Percentiles rank a stretch among this genome's conserved stretches.
These are phyloP conservation scores for Caenorhabditis plicata DNA, from an alignment of 2,888 invertebrate species.

Conservation along the genomic window DNA sequence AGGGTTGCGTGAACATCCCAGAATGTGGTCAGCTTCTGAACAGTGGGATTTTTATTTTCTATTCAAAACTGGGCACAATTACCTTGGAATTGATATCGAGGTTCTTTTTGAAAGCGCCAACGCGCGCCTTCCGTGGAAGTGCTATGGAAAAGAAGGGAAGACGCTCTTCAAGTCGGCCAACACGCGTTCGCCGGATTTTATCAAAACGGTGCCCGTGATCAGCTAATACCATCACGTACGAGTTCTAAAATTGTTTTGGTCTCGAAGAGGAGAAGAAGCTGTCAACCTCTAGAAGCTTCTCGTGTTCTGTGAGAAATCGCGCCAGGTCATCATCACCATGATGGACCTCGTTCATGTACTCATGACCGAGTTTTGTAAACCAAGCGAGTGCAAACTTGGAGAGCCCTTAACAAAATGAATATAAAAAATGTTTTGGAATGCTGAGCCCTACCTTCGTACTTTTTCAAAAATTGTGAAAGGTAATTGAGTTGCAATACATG, in stretches of 20 bases:
- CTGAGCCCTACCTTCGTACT: constrained; percentile 16
- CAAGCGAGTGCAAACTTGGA: constrained; percentile 54
- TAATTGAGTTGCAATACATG: constrained; percentile 63
- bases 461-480: constrained; percentile 63
- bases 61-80: too few relatives aligned
- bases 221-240: constrained; percentile 62
- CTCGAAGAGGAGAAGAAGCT: too few relatives aligned
- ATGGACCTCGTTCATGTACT: constrained; percentile 66
- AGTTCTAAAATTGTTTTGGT: too few relatives aligned
- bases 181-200: constrained; percentile 64
- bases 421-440: not conserved
- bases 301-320: constrained; percentile 59
- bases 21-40: constrained; percentile 48
- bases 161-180: constrained; percentile 60
- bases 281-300: constrained; percentile 31
- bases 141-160: constrained; percentile 59
- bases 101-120: constrained; percentile 9
- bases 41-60: too few relatives aligned
- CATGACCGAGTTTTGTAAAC: constrained; percentile 67
- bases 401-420: constrained; percentile 10
- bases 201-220: constrained; percentile 69
- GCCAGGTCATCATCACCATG: constrained; percentile 67
- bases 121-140: constrained; percentile 40
- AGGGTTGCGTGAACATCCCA: constrained; percentile 59
- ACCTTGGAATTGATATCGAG: not conserved